Conservation (phyloP, 2,797 vertebrate genomes). For the Harpagifer antarcticus region DNA sequence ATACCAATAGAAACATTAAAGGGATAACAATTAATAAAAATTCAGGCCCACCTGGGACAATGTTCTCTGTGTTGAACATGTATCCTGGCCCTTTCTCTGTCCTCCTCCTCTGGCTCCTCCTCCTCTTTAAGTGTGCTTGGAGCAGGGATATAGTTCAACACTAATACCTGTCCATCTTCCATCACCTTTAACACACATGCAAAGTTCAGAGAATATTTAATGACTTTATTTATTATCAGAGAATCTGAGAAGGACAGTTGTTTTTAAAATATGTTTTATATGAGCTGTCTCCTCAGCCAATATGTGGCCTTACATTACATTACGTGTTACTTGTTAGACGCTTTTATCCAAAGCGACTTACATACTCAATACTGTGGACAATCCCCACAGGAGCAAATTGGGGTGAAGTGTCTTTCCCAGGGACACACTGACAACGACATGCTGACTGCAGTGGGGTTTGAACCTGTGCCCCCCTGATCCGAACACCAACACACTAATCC, state of each 20-base stretch:
- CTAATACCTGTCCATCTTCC: slow-evolving; percentile 86
- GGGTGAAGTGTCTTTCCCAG: too few relatives aligned
- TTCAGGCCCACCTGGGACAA: neutral
- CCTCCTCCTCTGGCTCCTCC: slow-evolving; percentile 40
- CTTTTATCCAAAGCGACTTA: too few relatives aligned
- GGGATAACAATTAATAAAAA: neutral
- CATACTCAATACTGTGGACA: too few relatives aligned
- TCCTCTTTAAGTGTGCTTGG: slow-evolving; percentile 38
- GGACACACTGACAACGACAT: too few relatives aligned
- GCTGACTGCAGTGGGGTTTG: too few relatives aligned
- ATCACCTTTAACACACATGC: slow-evolving; percentile 84
- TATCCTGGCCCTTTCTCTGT: slow-evolving; percentile 39
- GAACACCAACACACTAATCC: too few relatives aligned
- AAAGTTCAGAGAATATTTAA: neutral
- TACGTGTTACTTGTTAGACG: too few relatives aligned
- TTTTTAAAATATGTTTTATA: neutral
- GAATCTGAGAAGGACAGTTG: neutral
- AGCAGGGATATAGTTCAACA: slow-evolving; percentile 64
- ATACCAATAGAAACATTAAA: neutral
- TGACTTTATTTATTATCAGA: neutral
- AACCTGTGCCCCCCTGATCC: too few relatives aligned
- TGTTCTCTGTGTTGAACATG: neutral
- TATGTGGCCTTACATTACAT: neutral
- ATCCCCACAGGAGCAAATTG: too few relatives aligned
- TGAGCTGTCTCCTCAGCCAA: neutral